Conservation (phyloP, 1,140 invertebrate genomes). For the Drosophila leontia region DNA sequence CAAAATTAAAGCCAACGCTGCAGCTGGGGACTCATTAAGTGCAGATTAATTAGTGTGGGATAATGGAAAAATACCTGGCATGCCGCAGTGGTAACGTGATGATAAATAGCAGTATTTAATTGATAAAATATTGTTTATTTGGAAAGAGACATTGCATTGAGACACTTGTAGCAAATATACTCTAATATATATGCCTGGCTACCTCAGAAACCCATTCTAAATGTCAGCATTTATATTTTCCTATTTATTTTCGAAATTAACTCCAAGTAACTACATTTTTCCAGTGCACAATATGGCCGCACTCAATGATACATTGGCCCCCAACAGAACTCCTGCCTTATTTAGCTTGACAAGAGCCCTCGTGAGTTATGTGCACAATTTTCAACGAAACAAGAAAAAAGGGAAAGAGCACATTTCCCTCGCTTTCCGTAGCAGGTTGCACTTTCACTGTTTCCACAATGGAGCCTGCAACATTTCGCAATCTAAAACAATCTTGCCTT, state of each 20-base stretch:
- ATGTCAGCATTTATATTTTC: no score
- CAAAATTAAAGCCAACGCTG: slow-evolving; percentile 60
- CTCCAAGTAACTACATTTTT: not conserved
- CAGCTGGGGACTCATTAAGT: slow-evolving; percentile 43
- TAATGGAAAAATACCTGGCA: slow-evolving; percentile 16
- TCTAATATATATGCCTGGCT: not conserved
- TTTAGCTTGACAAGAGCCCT: slow-evolving; percentile 37
- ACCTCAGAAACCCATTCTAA: not conserved
- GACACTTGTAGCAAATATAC: not conserved
- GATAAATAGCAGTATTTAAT: not conserved
- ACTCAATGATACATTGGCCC: slow-evolving; percentile 77
- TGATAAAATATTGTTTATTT: not conserved
- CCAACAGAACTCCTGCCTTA: slow-evolving; percentile 44
- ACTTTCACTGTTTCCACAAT: slow-evolving; percentile 70
- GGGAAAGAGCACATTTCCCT: slow-evolving; percentile 37
- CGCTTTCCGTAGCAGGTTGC: slow-evolving; percentile 62
- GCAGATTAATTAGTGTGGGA: slow-evolving; percentile 50
- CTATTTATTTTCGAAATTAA: not conserved
- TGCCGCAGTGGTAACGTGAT: not conserved
- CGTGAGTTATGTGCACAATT: slow-evolving; percentile 51
- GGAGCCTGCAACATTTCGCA: slow-evolving; percentile 7
- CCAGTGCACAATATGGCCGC: slow-evolving; percentile 47
- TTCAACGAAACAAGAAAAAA: slow-evolving; percentile 44
- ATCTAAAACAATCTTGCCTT: not conserved
- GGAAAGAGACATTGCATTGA: not conserved